Evolutionary conservation across 2,113 vertebrate genomes (phyloP).

Genomic region (Tamias sibiricus): DNA sequence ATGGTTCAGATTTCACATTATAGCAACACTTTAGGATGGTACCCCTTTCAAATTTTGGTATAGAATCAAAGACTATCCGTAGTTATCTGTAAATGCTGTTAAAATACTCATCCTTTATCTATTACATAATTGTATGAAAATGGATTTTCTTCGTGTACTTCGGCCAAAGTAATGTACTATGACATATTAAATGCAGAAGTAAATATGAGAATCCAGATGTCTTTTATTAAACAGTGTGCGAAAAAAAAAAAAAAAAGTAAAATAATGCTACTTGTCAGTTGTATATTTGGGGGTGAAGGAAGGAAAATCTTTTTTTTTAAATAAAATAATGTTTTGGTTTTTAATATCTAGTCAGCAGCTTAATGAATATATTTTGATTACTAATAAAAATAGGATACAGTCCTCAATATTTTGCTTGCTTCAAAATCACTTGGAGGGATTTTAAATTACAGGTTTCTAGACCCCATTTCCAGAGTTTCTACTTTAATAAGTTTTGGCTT

Average conservation of each 20-base stretch:
- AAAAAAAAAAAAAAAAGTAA: slow-evolving; percentile 32
- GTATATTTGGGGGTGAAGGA: neutral
- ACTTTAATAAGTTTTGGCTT: neutral
- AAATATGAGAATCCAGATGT: neutral
- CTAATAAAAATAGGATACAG: neutral
- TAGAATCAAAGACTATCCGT: neutral
- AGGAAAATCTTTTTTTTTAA: neutral
- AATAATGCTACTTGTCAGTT: neutral
- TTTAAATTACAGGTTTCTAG: neutral
- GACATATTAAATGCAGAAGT: neutral
- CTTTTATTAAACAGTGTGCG: slow-evolving; percentile 24
- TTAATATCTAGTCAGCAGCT: neutral
- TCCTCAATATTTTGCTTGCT: neutral
- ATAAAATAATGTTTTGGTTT: neutral
- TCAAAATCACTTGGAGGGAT: neutral
- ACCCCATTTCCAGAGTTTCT: neutral
- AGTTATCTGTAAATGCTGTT: neutral
- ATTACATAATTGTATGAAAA: slow-evolving; percentile 11
- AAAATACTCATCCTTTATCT: neutral
- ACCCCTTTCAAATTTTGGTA: neutral
- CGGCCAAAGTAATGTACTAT: neutral
- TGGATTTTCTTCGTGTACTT: slow-evolving; percentile 16
- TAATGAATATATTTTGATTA: neutral
- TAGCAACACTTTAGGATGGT: neutral
- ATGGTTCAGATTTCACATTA: neutral